phyloP scores from a whole-genome alignment of 2,113 vertebrate genomes.

The Zosterops hypoxanthus region DNA sequence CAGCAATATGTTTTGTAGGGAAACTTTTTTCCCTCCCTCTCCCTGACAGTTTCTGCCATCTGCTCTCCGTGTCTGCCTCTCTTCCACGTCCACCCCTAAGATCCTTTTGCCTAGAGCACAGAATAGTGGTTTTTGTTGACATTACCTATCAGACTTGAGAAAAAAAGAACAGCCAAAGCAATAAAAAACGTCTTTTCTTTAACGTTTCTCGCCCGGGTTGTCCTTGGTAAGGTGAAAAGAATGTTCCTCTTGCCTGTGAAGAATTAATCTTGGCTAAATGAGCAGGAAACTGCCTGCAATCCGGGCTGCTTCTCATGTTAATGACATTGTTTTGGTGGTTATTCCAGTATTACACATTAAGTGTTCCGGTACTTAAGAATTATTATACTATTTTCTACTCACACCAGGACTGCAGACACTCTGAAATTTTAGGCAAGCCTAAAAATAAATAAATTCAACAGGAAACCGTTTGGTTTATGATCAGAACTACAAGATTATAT shows the following conservation, averaged over 20 bases:
- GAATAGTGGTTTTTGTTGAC: background rate
- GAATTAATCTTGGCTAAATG: constrained; percentile 21
- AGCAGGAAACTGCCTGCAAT: constrained; percentile 22
- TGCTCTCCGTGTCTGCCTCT: background rate
- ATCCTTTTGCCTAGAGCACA: background rate
- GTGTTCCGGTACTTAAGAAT: constrained; percentile 7
- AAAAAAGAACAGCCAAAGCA: background rate
- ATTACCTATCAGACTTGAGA: background rate
- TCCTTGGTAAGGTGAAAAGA: background rate
- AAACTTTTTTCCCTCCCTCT: background rate
- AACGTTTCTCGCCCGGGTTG: background rate
- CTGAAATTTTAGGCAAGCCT: background rate
- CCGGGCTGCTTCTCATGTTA: background rate
- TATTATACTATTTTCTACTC: background rate
- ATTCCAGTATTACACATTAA: background rate
- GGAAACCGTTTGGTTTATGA: background rate
- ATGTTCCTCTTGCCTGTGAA: background rate
- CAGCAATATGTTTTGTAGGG: background rate
- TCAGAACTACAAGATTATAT: background rate
- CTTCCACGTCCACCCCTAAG: background rate
- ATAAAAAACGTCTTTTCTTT: background rate
- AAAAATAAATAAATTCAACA: background rate
- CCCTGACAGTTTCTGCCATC: background rate
- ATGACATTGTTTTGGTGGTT: constrained; percentile 39
- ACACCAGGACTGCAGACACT: background rate